Conservation (phyloP, 2,888 invertebrate species). For the Eupithecia pulchellata region DNA sequence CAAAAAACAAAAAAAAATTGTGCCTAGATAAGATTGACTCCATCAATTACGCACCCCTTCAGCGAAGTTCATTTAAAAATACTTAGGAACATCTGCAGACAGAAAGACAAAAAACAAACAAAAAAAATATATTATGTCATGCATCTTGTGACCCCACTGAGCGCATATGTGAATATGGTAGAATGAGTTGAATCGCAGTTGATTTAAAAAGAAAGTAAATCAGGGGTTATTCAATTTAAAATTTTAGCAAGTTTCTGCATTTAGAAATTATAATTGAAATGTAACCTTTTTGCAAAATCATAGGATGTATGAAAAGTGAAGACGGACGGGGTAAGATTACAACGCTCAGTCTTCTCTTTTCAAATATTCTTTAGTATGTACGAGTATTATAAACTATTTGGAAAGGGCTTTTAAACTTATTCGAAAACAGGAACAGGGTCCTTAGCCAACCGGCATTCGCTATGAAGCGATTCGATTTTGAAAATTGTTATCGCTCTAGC, state of each 20-base stretch:
- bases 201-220: constrained; percentile 51
- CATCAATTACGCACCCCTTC: constrained; percentile 14
- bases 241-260: neutral
- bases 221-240: constrained; percentile 35
- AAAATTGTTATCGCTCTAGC: too few relatives aligned
- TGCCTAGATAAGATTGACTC: constrained; percentile 16
- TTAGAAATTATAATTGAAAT: neutral
- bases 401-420: neutral
- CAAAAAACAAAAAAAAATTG: neutral
- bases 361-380: neutral
- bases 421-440: neutral
- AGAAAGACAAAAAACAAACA: constrained; percentile 1
- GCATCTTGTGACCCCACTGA: constrained; percentile 46
- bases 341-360: neutral
- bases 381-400: neutral
- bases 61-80: constrained; percentile 25
- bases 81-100: constrained; percentile 29
- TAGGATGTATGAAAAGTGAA: neutral
- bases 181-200: constrained; percentile 65
- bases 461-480: too few relatives aligned
- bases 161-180: constrained; percentile 56
- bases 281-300: neutral
- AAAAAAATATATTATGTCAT: constrained; percentile 25
- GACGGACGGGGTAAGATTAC: neutral
- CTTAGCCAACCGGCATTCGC: too few relatives aligned